Base-by-base conservation (phyloP, 2,113 vertebrate genomes). In the Vimba vimba region DNA sequence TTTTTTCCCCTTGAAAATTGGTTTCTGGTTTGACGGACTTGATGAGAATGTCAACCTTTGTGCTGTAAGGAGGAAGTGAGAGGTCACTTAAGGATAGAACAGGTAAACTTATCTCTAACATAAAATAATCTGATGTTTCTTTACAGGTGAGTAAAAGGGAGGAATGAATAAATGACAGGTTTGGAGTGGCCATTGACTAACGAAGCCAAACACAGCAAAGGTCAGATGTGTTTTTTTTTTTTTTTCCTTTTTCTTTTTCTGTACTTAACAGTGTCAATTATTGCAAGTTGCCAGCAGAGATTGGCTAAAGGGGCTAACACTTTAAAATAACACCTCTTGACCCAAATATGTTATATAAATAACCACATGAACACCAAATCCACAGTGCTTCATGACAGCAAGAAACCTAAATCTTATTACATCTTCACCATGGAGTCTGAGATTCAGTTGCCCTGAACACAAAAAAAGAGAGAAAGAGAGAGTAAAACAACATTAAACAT, bases 241-340 rank as follows among this genome's bases (percentile, higher is more conserved):
- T 4, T 15, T 50, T 4, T 13, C 1, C 8, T 21, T 81, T 68
- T 82, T 79, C 2, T 33, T 66, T 39, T 57, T 78, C 86, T 79
- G 66, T 87, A 84, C 79, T 83, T 90, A 90, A 87, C 88, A 90
- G 90, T 87, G 88, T 79, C 87, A 91, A 90, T 93, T 45, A 69
- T 30, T 27, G 27, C 69, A 88, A 79, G 73, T 92, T 87, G 87
- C 91, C 93, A 77, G 43, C 69, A 93, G 91, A 92, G 89, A 85
- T 87, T 90, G 91, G 91, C 90, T 91, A 89, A 94, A 93, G 87
- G 88, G 90, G 91, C 88, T 87, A 89, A 81, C 89, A 89, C 89
- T 92, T 93, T 91, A 93, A 93, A 93, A 93, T 92, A 94, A 92
- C 92, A 93, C 93, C 88, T 94, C 88, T 87, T 95, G 94, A 94